A percentile compares a stretch with the other conserved stretches of the same genome.
Evolutionary conservation across 1,140 invertebrate species (phyloP).

Genomic region (Contarinia nasturtii): DNA sequence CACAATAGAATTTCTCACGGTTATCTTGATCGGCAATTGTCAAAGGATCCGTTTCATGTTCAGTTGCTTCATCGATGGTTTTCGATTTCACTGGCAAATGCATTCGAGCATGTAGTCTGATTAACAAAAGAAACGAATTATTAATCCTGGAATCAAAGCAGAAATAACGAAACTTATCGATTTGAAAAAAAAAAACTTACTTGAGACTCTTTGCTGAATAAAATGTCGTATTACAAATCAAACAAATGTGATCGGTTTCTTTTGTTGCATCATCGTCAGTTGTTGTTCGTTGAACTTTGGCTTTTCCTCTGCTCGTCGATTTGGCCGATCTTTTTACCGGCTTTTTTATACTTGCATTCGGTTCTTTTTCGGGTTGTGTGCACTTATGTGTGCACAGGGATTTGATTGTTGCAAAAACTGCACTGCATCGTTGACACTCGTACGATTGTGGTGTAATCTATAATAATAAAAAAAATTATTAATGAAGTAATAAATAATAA

Average conservation of each 20-base stretch:
- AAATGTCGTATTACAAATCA: background rate
- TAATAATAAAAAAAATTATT: background rate
- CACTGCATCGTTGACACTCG: background rate
- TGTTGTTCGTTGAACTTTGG: background rate
- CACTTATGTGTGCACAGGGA: background rate
- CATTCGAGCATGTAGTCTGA: constrained; percentile 48
- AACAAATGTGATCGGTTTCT: background rate
- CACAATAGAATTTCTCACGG: constrained; percentile 14
- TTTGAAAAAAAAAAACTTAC: background rate
- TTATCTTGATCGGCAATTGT: constrained; percentile 13
- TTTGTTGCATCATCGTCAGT: no score
- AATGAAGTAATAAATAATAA: background rate
- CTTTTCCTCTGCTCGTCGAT: background rate
- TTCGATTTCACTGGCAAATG: constrained; percentile 42
- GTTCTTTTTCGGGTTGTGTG: background rate
- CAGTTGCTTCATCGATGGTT: constrained; percentile 30
- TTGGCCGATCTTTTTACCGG: background rate
- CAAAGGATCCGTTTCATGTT: constrained; percentile 10
- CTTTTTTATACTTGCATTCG: background rate
- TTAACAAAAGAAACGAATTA: no score
- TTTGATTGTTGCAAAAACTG: background rate
- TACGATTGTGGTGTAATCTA: background rate
- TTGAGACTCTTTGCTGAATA: background rate
- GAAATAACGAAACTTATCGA: no score
- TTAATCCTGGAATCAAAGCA: no score